Evolutionary conservation across 2,113 vertebrate species (phyloP), one percentile per base, ranked within the genome.

Genomic region (Lampris megalopsis): DNA sequence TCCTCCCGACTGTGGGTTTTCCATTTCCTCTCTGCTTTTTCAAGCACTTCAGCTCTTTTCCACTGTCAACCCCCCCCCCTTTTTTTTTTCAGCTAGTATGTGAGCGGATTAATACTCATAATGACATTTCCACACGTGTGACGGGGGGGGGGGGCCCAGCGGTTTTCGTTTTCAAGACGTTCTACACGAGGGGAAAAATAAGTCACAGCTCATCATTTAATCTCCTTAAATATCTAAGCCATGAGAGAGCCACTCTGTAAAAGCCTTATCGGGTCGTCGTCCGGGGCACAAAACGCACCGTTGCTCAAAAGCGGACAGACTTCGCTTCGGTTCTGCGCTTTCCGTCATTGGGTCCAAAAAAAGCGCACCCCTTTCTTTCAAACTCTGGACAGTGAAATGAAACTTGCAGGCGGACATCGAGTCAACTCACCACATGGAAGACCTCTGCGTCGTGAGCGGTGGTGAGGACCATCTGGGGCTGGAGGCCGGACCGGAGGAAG

Each of bases 341-440:
- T 24, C 24, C 24, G 24, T 24, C 24, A 24, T 0, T 24, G 24
- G 24, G 24, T 24, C 24, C 24, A 24, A 24, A 24, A 24, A 24
- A 24, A 24, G 24, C 24, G 24, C 24, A 24, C 24, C 24, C 24
- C 24, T 24, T 24, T 24, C 24, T 24, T 24, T 24, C 24, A 24
- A 24, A 24, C 24, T 24, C 24, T 24, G 24, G 24, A 24, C 24
- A 24, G 24, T 24, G 24, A 24, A 24, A 24, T 24, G 24, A 24
- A 24, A 24, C 24, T 24, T 24, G 24, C 61, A 1, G 53, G 54
- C 68, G 67, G 37, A 60, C 61, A 9, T 66, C 54, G 9, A 41
- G 65, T 40, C 50, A 35, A 96, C 98, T 97, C 92, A 99, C 98
- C 96, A 98, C 97, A 52, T 96, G 94, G 88, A 97, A 97, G 89